Evolutionary conservation across 2,113 vertebrate genomes (phyloP).

Genomic region (Haemorhous mexicanus): DNA sequence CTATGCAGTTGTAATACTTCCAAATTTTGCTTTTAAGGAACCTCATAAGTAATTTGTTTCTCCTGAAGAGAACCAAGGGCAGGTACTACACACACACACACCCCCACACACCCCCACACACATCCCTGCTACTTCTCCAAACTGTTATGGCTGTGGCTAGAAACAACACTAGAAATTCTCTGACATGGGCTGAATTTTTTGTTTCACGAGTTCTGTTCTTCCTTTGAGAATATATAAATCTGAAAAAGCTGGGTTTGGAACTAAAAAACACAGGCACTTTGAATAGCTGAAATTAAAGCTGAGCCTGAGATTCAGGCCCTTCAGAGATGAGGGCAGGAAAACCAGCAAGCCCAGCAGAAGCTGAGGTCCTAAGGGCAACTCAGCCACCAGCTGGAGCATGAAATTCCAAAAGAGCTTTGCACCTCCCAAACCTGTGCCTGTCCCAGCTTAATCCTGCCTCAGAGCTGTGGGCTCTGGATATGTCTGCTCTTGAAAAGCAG

Average conservation of each 20-base stretch:
- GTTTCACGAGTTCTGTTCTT: neutral
- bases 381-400: neutral
- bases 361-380: fast-evolving
- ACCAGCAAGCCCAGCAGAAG: neutral
- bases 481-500: neutral
- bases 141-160: neutral
- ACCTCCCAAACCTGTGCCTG: neutral
- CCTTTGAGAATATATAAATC: neutral
- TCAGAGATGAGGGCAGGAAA: neutral
- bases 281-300: neutral
- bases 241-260: neutral
- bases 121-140: neutral
- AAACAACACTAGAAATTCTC: neutral
- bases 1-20: neutral
- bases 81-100: neutral
- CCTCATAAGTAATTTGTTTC: neutral
- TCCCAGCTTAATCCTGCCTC: neutral
- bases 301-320: neutral
- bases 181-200: neutral
- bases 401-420: neutral
- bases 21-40: neutral
- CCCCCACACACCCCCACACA: too few relatives aligned
- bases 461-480: neutral
- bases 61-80: neutral
- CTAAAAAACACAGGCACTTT: neutral